Conservation (phyloP, 2,113 vertebrate genomes). For the Semnornis frantzii region DNA sequence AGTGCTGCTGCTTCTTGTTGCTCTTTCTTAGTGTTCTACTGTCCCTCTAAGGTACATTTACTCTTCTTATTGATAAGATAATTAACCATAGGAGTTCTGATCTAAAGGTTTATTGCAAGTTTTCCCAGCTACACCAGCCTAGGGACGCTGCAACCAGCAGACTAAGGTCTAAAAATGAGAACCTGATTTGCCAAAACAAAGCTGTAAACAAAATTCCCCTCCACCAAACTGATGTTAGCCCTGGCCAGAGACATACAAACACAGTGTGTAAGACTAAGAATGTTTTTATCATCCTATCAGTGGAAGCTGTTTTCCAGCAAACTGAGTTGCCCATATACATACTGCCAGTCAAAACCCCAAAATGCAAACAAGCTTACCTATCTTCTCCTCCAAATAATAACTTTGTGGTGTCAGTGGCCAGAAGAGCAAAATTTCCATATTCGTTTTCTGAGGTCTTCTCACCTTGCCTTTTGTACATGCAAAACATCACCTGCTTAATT, state of each 20-base stretch:
- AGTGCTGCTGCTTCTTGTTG: neutral
- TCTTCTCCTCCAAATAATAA: neutral
- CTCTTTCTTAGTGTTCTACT: neutral
- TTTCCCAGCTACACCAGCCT: neutral
- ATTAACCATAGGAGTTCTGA: neutral
- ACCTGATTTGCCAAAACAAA: neutral
- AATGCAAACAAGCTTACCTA: neutral
- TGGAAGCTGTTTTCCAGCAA: neutral
- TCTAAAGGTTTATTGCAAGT: neutral
- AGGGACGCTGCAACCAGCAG: neutral
- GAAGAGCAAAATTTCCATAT: neutral
- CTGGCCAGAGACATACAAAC: neutral
- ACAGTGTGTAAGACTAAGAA: neutral
- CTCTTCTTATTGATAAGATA: neutral
- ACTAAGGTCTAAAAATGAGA: neutral
- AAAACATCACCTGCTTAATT: neutral
- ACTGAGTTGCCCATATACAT: neutral
- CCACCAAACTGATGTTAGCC: neutral
- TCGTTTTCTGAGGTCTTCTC: neutral
- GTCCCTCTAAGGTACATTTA: neutral
- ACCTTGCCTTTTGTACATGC: neutral
- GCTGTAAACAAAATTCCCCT: neutral
- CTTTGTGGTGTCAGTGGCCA: neutral
- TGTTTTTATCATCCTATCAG: neutral
- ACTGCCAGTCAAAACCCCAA: neutral